These are phyloP conservation scores for Drosophila kurseongensis DNA, from an alignment of 1,140 invertebrate species.

Conservation along the genomic window DNA sequence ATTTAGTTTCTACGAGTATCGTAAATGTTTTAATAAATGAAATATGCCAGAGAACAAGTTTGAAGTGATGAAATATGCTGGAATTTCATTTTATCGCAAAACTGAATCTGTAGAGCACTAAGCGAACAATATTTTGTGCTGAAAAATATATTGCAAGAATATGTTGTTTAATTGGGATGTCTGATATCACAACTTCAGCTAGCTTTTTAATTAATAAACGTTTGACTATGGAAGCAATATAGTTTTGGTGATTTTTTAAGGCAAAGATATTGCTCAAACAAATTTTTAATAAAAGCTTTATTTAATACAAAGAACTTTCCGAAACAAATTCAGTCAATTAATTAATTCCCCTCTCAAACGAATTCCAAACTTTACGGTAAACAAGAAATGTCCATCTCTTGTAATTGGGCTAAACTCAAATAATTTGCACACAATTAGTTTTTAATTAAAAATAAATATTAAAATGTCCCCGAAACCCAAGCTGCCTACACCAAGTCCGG, in stretches of 20 bases:
- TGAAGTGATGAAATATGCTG: not conserved
- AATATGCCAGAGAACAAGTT: conserved; percentile 20
- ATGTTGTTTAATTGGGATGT: not conserved
- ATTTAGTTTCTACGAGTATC: conserved; percentile 18
- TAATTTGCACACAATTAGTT: conserved; percentile 68
- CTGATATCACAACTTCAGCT: no score
- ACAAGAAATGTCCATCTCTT: conserved; percentile 3
- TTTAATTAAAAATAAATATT: conserved; percentile 81
- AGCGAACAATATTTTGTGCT: not conserved
- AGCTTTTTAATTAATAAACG: not conserved
- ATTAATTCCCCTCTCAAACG: conserved; percentile 14
- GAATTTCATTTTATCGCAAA: conserved; percentile 11
- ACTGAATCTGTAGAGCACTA: not conserved
- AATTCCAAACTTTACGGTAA: conserved; percentile 15
- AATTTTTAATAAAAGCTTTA: not conserved
- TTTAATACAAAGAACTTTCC: not conserved
- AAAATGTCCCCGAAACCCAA: conserved; percentile 27
- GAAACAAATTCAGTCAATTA: conserved; percentile 1
- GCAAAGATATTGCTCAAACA: not conserved
- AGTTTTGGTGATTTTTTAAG: not conserved
- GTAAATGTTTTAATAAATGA: conserved; percentile 51
- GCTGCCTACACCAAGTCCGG: conserved; percentile 27
- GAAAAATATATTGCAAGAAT: not conserved
- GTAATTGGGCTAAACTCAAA: conserved; percentile 45
- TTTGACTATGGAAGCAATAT: not conserved